phyloP scores from a whole-genome alignment of 2,797 vertebrate genomes.

The Sternarchorhynchus goeldii region DNA sequence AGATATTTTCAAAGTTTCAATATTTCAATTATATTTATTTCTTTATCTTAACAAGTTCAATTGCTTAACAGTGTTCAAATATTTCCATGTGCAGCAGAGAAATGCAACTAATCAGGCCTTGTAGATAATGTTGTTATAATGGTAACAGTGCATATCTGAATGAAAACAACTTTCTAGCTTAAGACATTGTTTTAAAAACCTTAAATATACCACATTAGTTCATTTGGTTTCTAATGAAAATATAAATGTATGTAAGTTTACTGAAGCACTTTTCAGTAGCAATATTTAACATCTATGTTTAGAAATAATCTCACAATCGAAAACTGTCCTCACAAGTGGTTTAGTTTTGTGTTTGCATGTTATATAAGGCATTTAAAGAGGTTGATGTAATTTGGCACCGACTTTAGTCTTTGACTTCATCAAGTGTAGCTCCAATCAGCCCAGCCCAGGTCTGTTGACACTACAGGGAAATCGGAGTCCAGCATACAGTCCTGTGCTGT shows the following conservation, averaged over 20 bases:
- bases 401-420: conserved; percentile 54
- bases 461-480: conserved; percentile 58
- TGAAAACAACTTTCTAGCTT: no score
- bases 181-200: neutral
- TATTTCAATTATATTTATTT: conserved; percentile 22
- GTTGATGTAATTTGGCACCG: conserved; percentile 56
- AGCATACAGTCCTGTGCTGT: conserved; percentile 46
- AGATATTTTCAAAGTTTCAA: conserved; percentile 13
- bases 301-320: conserved; percentile 36
- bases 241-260: conserved; percentile 36
- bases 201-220: neutral
- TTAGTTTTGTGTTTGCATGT: conserved; percentile 49
- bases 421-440: conserved; percentile 55
- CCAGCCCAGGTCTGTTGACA: conserved; percentile 57
- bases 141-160: neutral
- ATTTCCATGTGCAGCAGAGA: conserved; percentile 30
- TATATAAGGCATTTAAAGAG: conserved; percentile 48
- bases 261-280: conserved; percentile 22
- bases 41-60: conserved; percentile 23
- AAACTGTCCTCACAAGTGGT: conserved; percentile 38
- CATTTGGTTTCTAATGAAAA: conserved; percentile 35
- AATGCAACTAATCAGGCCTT: conserved; percentile 44
- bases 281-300: conserved; percentile 43
- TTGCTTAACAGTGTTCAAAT: conserved; percentile 7
- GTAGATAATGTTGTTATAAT: conserved; percentile 42